phyloP scores from a whole-genome alignment of 2,113 vertebrate species.

The Steatornis caripensis region DNA sequence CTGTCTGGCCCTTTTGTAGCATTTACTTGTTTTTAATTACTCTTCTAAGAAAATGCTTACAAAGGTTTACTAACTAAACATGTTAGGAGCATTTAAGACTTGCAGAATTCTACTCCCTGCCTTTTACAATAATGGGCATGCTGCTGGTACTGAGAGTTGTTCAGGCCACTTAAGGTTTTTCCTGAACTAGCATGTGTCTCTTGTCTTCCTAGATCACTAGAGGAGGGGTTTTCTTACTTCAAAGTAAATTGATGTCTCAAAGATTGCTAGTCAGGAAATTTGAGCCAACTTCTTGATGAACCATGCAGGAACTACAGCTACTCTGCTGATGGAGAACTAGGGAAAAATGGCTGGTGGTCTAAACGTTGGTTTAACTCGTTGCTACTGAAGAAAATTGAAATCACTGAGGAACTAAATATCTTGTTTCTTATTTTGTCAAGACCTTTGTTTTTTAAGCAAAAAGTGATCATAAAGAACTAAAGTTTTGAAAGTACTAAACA shows the following conservation, averaged over 20 bases:
- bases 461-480: neutral
- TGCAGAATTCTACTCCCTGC: neutral
- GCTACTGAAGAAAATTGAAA: neutral
- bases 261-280: neutral
- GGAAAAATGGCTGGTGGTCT: neutral
- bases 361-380: neutral
- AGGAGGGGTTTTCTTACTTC: neutral
- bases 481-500: neutral
- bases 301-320: neutral
- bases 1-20: neutral
- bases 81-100: neutral
- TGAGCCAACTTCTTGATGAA: neutral
- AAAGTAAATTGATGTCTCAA: rapidly evolving
- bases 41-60: neutral
- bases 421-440: neutral
- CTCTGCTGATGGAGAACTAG: neutral
- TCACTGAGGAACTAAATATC: neutral
- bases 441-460: neutral
- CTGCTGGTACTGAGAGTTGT: neutral
- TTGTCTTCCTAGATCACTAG: neutral
- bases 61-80: neutral
- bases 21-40: neutral
- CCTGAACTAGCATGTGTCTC: neutral
- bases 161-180: neutral
- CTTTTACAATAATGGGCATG: neutral